Conservation (phyloP, 1,140 invertebrate species). For the Eurosta solidaginis region DNA sequence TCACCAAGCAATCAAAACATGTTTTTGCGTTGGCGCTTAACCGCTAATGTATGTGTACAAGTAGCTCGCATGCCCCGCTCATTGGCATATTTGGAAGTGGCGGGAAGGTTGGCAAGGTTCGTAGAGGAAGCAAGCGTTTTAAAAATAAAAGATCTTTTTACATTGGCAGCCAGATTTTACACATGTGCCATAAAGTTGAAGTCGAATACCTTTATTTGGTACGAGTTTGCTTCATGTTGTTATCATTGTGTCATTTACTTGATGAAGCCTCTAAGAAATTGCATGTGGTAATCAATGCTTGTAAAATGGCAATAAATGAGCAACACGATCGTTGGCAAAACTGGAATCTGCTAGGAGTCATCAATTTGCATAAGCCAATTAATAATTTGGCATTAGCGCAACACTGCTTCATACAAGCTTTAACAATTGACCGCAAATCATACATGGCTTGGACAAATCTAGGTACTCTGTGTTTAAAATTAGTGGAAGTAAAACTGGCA, state of each 20-base stretch:
- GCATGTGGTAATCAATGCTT: slow-evolving; percentile 65
- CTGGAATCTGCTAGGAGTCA: slow-evolving; percentile 84
- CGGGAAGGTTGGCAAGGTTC: slow-evolving; percentile 52
- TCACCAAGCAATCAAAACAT: slow-evolving; percentile 59
- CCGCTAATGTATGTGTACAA: slow-evolving; percentile 75
- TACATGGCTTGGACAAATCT: slow-evolving; percentile 85
- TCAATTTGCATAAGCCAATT: slow-evolving; percentile 65
- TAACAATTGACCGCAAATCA: slow-evolving; percentile 74
- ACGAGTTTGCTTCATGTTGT: slow-evolving; percentile 76
- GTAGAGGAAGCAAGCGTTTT: slow-evolving; percentile 61
- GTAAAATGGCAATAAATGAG: slow-evolving; percentile 72
- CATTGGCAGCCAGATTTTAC: slow-evolving; percentile 71
- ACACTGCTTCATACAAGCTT: slow-evolving; percentile 83
- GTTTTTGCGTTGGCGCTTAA: slow-evolving; percentile 83
- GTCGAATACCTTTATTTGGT: slow-evolving; percentile 72
- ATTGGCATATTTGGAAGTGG: slow-evolving; percentile 51
- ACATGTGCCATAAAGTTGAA: slow-evolving; percentile 69
- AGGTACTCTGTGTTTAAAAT: slow-evolving; percentile 80
- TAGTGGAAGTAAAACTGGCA: slow-evolving; percentile 75
- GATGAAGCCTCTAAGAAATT: slow-evolving; percentile 61
- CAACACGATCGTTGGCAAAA: slow-evolving; percentile 70
- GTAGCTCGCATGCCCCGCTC: slow-evolving; percentile 68
- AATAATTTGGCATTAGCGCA: slow-evolving; percentile 77
- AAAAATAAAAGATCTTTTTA: slow-evolving; percentile 63
- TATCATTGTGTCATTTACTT: slow-evolving; percentile 62